Conservation (phyloP, 2,113 vertebrate genomes). For the Nothoprocta pentlandii region DNA sequence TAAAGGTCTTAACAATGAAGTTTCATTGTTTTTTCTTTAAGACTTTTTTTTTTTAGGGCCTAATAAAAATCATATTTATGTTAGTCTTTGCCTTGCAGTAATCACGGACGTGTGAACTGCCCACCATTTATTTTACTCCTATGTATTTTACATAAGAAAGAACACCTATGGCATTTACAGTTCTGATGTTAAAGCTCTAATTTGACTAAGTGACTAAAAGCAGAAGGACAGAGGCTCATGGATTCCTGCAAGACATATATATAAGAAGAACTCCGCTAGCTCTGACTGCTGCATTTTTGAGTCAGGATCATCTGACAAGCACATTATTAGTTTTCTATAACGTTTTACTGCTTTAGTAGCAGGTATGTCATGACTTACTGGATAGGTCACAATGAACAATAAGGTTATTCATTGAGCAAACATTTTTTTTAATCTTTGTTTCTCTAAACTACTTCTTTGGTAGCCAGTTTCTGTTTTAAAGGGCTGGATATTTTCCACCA, state of each 20-base stretch:
- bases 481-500: not conserved
- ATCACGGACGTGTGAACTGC: not conserved
- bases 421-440: rapidly evolving
- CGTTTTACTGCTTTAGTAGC: not conserved
- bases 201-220: not conserved
- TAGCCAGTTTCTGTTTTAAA: not conserved
- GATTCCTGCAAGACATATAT: not conserved
- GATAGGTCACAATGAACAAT: not conserved
- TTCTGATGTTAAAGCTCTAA: not conserved
- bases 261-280: not conserved
- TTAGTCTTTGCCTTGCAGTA: not conserved
- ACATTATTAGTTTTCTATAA: not conserved
- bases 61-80: not conserved
- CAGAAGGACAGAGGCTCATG: too few relatives aligned
- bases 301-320: not conserved
- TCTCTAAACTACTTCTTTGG: not conserved
- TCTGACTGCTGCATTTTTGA: not conserved
- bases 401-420: not conserved
- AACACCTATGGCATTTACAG: not conserved
- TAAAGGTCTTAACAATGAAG: not conserved
- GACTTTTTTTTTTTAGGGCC: not conserved
- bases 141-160: not conserved
- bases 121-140: not conserved
- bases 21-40: not conserved
- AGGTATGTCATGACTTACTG: not conserved